These are phyloP conservation scores for Drosophila formosana DNA, from an alignment of 2,888 invertebrate species.

Conservation along the genomic window DNA sequence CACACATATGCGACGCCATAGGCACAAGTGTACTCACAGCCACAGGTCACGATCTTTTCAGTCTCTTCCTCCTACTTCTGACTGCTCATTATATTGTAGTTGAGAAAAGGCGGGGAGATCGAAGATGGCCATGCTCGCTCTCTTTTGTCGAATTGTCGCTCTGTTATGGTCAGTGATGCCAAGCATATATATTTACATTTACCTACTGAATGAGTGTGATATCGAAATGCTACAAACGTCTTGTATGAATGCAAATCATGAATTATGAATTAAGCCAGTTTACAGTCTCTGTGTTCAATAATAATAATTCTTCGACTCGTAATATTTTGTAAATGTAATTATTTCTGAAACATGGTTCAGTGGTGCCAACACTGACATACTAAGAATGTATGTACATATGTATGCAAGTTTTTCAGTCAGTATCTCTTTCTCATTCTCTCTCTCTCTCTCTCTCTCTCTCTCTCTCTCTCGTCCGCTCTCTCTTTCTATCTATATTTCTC, in stretches of 20 bases:
- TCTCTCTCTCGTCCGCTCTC: constrained; percentile 6
- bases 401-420: constrained; percentile 4
- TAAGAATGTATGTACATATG: neutral
- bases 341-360: neutral
- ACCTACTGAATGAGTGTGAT: neutral
- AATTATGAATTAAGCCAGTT: too few species aligned
- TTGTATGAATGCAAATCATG: too few species aligned
- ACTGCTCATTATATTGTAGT: constrained; percentile 26
- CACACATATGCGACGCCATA: constrained; percentile 37
- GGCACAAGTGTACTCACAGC: constrained; percentile 49
- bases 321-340: neutral
- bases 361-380: constrained; percentile 40
- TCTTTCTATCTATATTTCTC: constrained; percentile 5
- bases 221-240: too few species aligned
- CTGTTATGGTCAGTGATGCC: constrained; percentile 2
- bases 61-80: constrained; percentile 12
- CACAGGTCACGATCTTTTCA: constrained; percentile 61
- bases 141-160: constrained; percentile 4
- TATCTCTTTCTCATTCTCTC: constrained; percentile 18
- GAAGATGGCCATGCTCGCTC: constrained; percentile 63
- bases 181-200: neutral
- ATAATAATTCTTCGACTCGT: too few species aligned
- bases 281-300: too few species aligned
- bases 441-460: constrained; percentile 16
- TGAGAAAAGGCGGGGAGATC: constrained; percentile 66